Evolutionary conservation across 1,140 invertebrate species (phyloP), one percentile per base, ranked within the genome.

Genomic region (Paracyclopina nana): DNA sequence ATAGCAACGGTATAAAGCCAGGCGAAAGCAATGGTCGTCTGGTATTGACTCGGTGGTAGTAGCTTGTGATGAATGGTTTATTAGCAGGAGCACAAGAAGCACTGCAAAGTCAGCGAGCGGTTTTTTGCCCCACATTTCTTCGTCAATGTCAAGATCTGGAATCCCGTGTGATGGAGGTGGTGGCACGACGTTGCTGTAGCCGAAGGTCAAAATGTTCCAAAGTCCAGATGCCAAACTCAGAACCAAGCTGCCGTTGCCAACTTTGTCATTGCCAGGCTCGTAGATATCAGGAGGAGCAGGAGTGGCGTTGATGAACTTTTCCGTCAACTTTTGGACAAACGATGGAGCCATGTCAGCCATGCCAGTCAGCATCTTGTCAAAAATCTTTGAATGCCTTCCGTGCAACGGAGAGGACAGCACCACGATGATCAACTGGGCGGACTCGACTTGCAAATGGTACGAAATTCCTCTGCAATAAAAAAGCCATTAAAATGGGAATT

Each of bases 91-190:
- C 34, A 92, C 65, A 24, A 96, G 68, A 41, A 95, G 65, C n/a
- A n/a, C n/a, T n/a, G n/a, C n/a, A 65, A 92, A 85, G 67, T 81
- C 82, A 51, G 85, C 82, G 55, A 91, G 68, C 16, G 83, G 84
- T 52, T 85, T 82, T 56, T 91, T n/a, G n/a, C n/a, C n/a, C 69
- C 14, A 82, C 77, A 53, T 75, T 67, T 62, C 70, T 68, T 56
- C 54, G 57, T 64, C 53, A 59, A 60, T 63, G 18, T 60, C 60
- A 31, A 70, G 64, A 60, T 69, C 65, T 55, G 68, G 69, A 44
- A 62, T 65, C 44, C 54, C 54, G 65, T 62, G 31, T 60, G 60
- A 49, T 62, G 40, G 24, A 42, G 40, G 24, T n/a, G n/a, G n/a
- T n/a, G n/a, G n/a, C n/a, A n/a, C n/a, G 5, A 38, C 34, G 25